Percentiles rank a stretch among this genome's conserved stretches.
Conservation (phyloP, 2,797 vertebrate species). For the Pseudotriccus pelzelni region DNA sequence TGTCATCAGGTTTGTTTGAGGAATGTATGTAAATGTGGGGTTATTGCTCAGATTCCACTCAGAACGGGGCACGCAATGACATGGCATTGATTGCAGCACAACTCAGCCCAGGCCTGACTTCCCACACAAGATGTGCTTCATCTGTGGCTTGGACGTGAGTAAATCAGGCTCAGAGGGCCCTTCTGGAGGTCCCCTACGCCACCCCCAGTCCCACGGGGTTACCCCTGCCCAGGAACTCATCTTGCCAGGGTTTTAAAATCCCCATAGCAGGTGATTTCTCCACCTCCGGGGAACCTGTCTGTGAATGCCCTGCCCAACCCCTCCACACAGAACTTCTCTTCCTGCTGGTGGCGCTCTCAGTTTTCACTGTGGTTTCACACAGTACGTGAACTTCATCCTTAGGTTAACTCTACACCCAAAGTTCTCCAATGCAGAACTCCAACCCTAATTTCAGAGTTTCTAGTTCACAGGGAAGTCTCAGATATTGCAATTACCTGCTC, state of each 20-base stretch:
- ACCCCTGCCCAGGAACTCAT: not conserved
- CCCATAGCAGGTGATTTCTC: not conserved
- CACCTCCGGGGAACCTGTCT: not conserved
- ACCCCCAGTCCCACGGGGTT: fast-evolving
- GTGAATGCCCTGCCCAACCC: not conserved
- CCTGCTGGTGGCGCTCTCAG: not conserved
- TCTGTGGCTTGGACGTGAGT: not conserved
- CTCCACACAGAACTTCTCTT: not conserved
- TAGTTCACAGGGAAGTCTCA: not conserved
- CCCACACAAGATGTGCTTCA: not conserved
- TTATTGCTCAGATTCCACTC: not conserved
- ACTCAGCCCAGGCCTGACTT: not conserved
- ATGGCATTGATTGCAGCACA: not conserved
- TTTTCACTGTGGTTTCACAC: not conserved
- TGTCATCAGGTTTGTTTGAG: not conserved
- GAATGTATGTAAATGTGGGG: not conserved
- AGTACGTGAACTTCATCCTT: not conserved
- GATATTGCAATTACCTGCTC: not conserved
- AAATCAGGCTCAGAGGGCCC: not conserved
- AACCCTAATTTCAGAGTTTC: not conserved
- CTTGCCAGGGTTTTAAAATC: not conserved
- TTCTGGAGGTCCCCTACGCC: not conserved
- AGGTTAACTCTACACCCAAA: not conserved
- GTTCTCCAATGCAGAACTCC: not conserved
- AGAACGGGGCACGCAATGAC: not conserved